Base-by-base conservation (phyloP, 2,888 invertebrate species). In the Caenorhabditis becei region DNA sequence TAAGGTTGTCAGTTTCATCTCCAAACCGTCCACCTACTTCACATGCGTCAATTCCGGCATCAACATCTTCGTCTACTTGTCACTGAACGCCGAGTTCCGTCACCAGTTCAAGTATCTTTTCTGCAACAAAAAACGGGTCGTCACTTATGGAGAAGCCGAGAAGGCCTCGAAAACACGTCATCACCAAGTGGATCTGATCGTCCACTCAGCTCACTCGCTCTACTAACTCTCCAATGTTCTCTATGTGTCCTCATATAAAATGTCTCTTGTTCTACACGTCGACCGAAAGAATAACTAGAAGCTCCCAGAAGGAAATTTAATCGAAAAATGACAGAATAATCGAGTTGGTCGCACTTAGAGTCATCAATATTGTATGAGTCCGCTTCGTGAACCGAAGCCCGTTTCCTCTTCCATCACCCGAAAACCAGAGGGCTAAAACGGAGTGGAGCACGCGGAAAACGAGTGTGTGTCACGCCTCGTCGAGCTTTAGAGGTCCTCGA, bases 11-110 rank as follows among this genome's bases (percentile, higher is more conserved):
- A 81, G 84, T 58, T 78, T 82, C 70, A 84, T 87, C 47, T 75
- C 82, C 14, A 86, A 86, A 59, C 86, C 87, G 28, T 81, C 87
- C 7, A 83, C 84, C 26, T 87, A 83, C 67, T 82, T 83, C 62
- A 84, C 86, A 8, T 87, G 86, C 78, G 62, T 87, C 67, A 87
- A 87, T 61, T 85, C 84, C 0, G 84, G 86, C 35, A 81, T 87
- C 67, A 84, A 86, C 56, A 79, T 86, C n/a, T 87, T 87, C 63
- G 85, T 87, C 23, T 87, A 87, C 54, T 79, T 86, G 35, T 67
- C 71, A 23, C 65, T 86, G 66, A 86, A 86, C 47, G 59, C 79
- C 53, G 86, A 86, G 65, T 86, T 85, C 66, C 78, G 86, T 14
- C 63, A 83, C 35, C 83, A 82, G 69, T 81, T 75, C 69, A 79